Evolutionary conservation across 2,888 invertebrate genomes (phyloP).

Genomic region (Scrobipalpa atriplicella): DNA sequence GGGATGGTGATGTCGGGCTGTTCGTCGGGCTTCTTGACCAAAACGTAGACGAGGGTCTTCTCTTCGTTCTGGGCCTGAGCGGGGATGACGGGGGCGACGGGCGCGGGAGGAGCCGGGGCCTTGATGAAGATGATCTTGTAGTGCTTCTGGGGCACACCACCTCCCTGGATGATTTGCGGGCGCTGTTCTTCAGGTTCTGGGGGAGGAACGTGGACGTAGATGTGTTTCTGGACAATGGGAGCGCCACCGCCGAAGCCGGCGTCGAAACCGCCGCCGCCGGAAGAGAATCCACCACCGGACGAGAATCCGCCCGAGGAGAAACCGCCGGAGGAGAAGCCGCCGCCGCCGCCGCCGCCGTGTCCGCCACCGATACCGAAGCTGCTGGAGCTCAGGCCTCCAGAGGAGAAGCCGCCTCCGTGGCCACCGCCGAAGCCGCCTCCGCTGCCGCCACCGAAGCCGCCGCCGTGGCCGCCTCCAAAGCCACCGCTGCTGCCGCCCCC

Average conservation of each 20-base stretch:
- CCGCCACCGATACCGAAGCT: slow-evolving; percentile 63
- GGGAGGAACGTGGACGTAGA: slow-evolving; percentile 92
- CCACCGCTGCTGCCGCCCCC: slow-evolving; percentile 40
- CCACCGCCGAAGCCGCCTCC: slow-evolving; percentile 52
- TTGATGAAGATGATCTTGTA: slow-evolving; percentile 95
- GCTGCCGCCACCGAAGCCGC: slow-evolving; percentile 50
- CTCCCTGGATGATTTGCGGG: slow-evolving; percentile 84
- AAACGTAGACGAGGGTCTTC: slow-evolving; percentile 91
- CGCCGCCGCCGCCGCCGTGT: slow-evolving; percentile 49
- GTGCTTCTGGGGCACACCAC: slow-evolving; percentile 88
- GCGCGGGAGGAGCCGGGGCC: slow-evolving; percentile 90
- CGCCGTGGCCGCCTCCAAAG: slow-evolving; percentile 43
- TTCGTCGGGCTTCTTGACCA: slow-evolving; percentile 92
- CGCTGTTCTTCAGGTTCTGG: slow-evolving; percentile 89
- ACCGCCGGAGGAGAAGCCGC: slow-evolving; percentile 52
- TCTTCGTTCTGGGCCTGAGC: slow-evolving; percentile 89
- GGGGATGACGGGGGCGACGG: slow-evolving; percentile 89
- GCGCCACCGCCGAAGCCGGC: slow-evolving; percentile 69
- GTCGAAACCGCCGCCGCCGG: slow-evolving; percentile 61
- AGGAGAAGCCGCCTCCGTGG: slow-evolving; percentile 59
- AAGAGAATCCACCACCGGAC: slow-evolving; percentile 44
- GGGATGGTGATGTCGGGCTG: slow-evolving; percentile 91
- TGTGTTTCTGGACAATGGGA: slow-evolving; percentile 89
- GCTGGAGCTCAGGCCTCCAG: slow-evolving; percentile 62
- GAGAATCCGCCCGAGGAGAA: slow-evolving; percentile 45